Evolutionary conservation across 1,140 invertebrate species (phyloP).

Genomic region (Saxidomus purpurata): DNA sequence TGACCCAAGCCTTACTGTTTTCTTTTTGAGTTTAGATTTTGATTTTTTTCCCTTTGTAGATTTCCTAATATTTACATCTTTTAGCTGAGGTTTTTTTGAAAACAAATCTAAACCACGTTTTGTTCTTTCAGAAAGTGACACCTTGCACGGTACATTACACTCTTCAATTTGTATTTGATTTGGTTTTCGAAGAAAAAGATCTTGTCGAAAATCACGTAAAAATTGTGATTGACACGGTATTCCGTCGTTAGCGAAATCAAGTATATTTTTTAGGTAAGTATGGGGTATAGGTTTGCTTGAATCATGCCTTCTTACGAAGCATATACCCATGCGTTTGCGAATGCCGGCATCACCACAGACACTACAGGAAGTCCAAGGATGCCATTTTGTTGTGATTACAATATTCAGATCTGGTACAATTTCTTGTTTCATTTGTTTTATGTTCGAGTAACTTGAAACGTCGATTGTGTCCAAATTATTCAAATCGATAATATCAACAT

Average conservation of each 20-base stretch:
- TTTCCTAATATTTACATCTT: neutral
- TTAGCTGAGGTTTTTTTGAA: neutral
- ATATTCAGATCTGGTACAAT: slow-evolving; percentile 18
- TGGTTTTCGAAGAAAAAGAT: neutral
- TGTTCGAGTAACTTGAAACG: slow-evolving; percentile 10
- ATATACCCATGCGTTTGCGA: slow-evolving; percentile 48
- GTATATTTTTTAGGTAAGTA: neutral
- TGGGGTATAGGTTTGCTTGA: neutral
- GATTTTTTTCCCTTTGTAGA: neutral
- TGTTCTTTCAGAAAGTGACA: neutral
- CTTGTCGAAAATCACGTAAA: slow-evolving; percentile 7
- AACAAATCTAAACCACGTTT: neutral
- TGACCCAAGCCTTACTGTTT: neutral
- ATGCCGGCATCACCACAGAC: slow-evolving; percentile 38
- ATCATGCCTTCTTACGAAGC: slow-evolving; percentile 18
- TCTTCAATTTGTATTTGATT: slow-evolving; percentile 41
- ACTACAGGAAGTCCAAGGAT: slow-evolving; percentile 47
- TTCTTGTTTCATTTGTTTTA: neutral
- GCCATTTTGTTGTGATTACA: slow-evolving; percentile 38
- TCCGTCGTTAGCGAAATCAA: neutral
- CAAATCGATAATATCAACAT: slow-evolving; percentile 46
- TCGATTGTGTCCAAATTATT: neutral
- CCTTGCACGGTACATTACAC: slow-evolving; percentile 4
- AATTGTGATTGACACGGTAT: slow-evolving; percentile 54
- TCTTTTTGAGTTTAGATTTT: neutral